A percentile compares a stretch with the other conserved stretches of the same genome.
Evolutionary conservation across 1,140 invertebrate species (phyloP).

Genomic region (Caerostris extrusa): DNA sequence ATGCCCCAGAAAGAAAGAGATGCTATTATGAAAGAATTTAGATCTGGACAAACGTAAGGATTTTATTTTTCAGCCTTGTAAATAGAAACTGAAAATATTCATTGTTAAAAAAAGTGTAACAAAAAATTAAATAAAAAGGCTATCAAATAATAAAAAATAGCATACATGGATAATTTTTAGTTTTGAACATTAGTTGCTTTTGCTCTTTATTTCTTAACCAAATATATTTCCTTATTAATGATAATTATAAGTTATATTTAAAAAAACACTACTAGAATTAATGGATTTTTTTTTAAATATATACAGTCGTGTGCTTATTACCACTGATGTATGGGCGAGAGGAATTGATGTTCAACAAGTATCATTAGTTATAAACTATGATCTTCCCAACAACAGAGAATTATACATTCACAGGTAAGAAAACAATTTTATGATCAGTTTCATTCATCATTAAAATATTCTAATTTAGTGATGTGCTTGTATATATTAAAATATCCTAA

Average conservation of each 20-base stretch:
- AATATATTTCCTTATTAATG: too few relatives aligned
- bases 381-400: conserved; percentile 99
- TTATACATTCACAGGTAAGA: conserved; percentile 96
- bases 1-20: conserved; percentile 99
- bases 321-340: conserved; percentile 99
- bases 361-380: conserved; percentile 99
- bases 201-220: too few relatives aligned
- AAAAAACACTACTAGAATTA: too few relatives aligned
- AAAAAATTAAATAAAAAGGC: background rate
- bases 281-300: conserved; percentile 4
- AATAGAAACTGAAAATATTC: too few relatives aligned
- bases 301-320: conserved; percentile 95
- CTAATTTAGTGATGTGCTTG: too few relatives aligned
- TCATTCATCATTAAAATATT: too few relatives aligned
- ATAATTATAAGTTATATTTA: too few relatives aligned
- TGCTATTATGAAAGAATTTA: conserved; percentile 99
- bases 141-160: background rate
- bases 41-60: conserved; percentile 93
- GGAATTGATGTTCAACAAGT: conserved; percentile 99
- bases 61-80: background rate
- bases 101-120: too few relatives aligned
- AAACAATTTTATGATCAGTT: too few relatives aligned
- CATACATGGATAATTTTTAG: background rate
- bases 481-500: too few relatives aligned
- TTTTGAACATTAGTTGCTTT: too few relatives aligned